phyloP scores from a whole-genome alignment of 2,888 invertebrate species.

The Nymphalis polychloros region DNA sequence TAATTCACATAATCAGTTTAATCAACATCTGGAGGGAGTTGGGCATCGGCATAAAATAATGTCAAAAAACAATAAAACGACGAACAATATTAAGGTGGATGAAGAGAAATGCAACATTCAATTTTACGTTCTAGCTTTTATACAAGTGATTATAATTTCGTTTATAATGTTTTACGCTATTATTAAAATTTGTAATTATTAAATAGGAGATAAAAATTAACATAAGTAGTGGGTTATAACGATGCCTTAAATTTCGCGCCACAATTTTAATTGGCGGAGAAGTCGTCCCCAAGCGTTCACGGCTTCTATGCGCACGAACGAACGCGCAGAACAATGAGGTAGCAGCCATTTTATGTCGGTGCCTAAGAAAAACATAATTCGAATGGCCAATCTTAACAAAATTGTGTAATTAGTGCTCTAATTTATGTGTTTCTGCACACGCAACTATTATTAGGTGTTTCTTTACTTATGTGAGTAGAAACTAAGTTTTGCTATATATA shows the following conservation, averaged over 20 bases:
- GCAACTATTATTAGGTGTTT: constrained; percentile 74
- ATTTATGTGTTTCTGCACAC: constrained; percentile 80
- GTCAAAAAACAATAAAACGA: constrained; percentile 49
- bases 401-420: constrained; percentile 82
- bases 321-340: constrained; percentile 83
- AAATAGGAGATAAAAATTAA: constrained; percentile 42
- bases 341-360: constrained; percentile 83
- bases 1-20: constrained; percentile 72
- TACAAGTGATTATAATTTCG: constrained; percentile 57
- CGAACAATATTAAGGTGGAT: constrained; percentile 42
- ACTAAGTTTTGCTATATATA: constrained; percentile 68
- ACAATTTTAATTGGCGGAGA: constrained; percentile 82
- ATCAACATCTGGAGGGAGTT: constrained; percentile 71
- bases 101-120: constrained; percentile 50
- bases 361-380: constrained; percentile 82
- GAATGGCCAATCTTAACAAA: constrained; percentile 82
- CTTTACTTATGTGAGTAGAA: constrained; percentile 78
- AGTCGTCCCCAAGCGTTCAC: constrained; percentile 82
- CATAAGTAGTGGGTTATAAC: constrained; percentile 53
- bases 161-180: constrained; percentile 63
- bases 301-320: constrained; percentile 83
- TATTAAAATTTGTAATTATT: constrained; percentile 57
- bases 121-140: constrained; percentile 60
- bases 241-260: constrained; percentile 81
- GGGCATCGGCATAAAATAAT: constrained; percentile 64